These are phyloP conservation scores for Euschistus heros DNA, from an alignment of 1,140 invertebrate species.

Conservation along the genomic window DNA sequence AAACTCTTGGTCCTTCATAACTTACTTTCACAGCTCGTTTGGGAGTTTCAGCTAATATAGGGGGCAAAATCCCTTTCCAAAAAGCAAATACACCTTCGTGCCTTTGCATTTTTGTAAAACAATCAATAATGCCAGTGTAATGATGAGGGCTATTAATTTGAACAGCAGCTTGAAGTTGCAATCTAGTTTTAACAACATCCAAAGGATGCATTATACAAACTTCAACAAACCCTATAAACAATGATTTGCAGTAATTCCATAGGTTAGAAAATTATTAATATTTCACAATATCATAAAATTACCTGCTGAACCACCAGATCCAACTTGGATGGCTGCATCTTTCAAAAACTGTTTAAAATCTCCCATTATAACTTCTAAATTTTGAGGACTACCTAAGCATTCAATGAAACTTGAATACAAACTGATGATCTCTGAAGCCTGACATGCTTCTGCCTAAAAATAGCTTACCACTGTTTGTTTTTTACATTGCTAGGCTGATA, in stretches of 20 bases:
- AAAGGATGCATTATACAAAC: conserved; percentile 92
- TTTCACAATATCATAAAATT: conserved; percentile 23
- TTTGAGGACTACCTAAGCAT: too few relatives aligned
- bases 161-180: conserved; percentile 59
- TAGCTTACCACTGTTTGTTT: too few relatives aligned
- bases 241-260: neutral
- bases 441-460: too few relatives aligned
- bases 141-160: conserved; percentile 46
- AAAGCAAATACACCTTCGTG: conserved; percentile 68
- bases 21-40: conserved; percentile 78
- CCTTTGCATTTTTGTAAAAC: conserved; percentile 76
- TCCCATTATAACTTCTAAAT: conserved; percentile 11
- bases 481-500: too few relatives aligned
- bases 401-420: too few relatives aligned
- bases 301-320: conserved; percentile 78
- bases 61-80: conserved; percentile 87
- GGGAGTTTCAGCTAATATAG: conserved; percentile 86
- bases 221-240: conserved; percentile 65
- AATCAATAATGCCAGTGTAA: conserved; percentile 73
- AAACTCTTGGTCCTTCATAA: neutral
- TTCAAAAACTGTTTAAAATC: conserved; percentile 41
- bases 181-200: conserved; percentile 81
- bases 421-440: too few relatives aligned
- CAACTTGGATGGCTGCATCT: conserved; percentile 70
- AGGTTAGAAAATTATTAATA: neutral